Base-by-base conservation (phyloP, 2,797 vertebrate species). In the Arrhamphus sclerolepis region DNA sequence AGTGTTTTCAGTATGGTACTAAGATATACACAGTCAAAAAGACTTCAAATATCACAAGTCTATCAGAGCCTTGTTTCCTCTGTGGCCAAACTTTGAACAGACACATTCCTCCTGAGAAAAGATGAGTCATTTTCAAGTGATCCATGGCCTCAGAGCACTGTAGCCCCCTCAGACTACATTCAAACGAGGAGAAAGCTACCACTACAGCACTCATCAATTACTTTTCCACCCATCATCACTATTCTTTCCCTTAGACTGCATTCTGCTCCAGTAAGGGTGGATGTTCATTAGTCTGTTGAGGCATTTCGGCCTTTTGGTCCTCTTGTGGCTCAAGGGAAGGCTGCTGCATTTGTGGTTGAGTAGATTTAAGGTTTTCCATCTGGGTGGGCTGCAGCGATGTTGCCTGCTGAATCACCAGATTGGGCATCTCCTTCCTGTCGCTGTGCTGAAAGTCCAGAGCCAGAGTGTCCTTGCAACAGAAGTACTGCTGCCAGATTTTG, bases 401-500 rank as follows among this genome's bases (percentile, higher is more conserved):
- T 0, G 0, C 31, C 13, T 53, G 79, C 34, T 58, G 65, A 4
- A 26, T 53, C 18, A 83, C 80, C 13, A 56, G n/a, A 10, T 84
- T 75, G 8, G 78, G 80, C 71, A 80, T 77, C 43, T 92, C 91
- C 42, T 87, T 90, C 62, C 85, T 84, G 74, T 91, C 87, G 10
- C 89, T 92, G 26, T 82, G 84, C 72, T 91, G 90, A 16, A 77
- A 76, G 39, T 82, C 85, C 39, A 88, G 74, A 4, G 56, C 67
- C 1, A 78, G 80, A 0, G 75, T 70, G 47, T 91, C 78, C 40
- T 93, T 94, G 89, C 97, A 98, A 84, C 95, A 95, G 83, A 99
- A 91, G 70, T 97, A 96, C 46, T 96, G 95, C 34, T 94, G 93
- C 95, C 94, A 98, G 70, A 99, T 99, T 83, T 95, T 96, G 73